Conservation (phyloP, 1,140 invertebrate genomes). For the Zaprionus ornatus region DNA sequence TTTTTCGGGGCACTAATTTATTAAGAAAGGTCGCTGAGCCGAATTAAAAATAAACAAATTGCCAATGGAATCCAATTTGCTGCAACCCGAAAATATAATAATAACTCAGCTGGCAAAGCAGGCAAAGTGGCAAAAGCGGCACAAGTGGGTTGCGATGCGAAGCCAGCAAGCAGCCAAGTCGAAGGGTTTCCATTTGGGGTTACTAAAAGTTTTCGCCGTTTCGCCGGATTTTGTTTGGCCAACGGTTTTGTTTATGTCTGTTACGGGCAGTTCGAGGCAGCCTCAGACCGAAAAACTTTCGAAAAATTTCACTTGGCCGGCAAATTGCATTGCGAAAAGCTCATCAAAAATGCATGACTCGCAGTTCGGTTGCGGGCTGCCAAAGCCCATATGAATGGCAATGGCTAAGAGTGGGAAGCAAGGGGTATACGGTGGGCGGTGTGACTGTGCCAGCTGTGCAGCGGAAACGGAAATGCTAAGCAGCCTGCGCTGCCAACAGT, state of each 20-base stretch:
- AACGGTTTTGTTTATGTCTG: slow-evolving; percentile 22
- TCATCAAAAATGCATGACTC: slow-evolving; percentile 61
- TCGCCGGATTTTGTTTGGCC: slow-evolving; percentile 27
- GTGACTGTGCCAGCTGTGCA: slow-evolving; percentile 37
- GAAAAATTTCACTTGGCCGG: slow-evolving; percentile 29
- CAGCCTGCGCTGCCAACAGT: slow-evolving; percentile 36
- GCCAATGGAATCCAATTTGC: slow-evolving; percentile 70
- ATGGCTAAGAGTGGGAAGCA: not conserved
- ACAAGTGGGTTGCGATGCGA: too few species aligned
- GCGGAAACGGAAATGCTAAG: slow-evolving; percentile 71
- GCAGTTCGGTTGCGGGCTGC: slow-evolving; percentile 1
- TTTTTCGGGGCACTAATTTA: slow-evolving; percentile 54
- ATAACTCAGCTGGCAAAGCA: slow-evolving; percentile 43
- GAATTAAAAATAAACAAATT: slow-evolving; percentile 79
- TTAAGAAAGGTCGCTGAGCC: slow-evolving; percentile 36
- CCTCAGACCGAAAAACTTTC: not conserved
- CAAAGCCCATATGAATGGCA: slow-evolving; percentile 20
- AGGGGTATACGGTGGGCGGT: not conserved
- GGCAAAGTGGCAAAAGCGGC: not conserved
- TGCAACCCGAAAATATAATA: slow-evolving; percentile 55
- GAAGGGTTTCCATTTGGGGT: slow-evolving; percentile 26
- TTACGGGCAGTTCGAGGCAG: not conserved
- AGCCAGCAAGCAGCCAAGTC: not conserved
- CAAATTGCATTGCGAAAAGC: slow-evolving; percentile 45
- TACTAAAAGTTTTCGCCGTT: slow-evolving; percentile 12